Base-by-base conservation (phyloP, 2,797 vertebrate species). In the Sebastes jordani region DNA sequence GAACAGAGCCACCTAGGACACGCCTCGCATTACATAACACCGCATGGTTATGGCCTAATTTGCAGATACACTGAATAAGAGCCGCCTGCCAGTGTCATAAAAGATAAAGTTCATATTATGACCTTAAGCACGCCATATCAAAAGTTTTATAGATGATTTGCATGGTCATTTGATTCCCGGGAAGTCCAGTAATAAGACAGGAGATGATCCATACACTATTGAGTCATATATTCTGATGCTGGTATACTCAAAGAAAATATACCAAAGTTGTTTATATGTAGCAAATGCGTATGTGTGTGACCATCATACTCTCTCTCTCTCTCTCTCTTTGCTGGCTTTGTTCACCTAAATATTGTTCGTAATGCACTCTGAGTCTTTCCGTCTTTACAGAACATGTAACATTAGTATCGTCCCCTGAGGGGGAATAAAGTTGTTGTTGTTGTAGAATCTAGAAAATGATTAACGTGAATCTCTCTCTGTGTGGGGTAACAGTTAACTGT, bases 381-480 rank as follows among this genome's bases (percentile, higher is more conserved):
- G 56, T 64, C 20, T 78, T 52, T 32, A 65, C 13, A 62, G 54
- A 46, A 20, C 9, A 18, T 29, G 9, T 30, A 1, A 63, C 30
- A 25, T 56, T 54, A 29, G 64, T 68, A 61, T 55, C 1, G 56
- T 14, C 58, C 14, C 36, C 14, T 56, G 8, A 30, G 16, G 7
- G 7, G 52, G 46, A 55, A 55, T 22, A 54, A 42, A 10, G 23
- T 7, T 34, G 30, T 56, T 85, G 80, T 73, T 91, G 63, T 81
- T 78, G 60, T 84, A 76, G 52, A 67, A 32, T 70, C 29, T 81
- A 55, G 88, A 66, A 56, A 90, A 96, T 95, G 75, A 95, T 95
- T 95, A 92, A 94, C 91, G 5, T 2, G 29, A 29, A 55, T 85
- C 72, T 82, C 22, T n/a, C 88, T 87, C 70, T 63, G 88, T 56